Evolutionary conservation across 2,888 invertebrate genomes (phyloP), one percentile per base, ranked within the genome.

Genomic region (Ernsta delagoae): DNA sequence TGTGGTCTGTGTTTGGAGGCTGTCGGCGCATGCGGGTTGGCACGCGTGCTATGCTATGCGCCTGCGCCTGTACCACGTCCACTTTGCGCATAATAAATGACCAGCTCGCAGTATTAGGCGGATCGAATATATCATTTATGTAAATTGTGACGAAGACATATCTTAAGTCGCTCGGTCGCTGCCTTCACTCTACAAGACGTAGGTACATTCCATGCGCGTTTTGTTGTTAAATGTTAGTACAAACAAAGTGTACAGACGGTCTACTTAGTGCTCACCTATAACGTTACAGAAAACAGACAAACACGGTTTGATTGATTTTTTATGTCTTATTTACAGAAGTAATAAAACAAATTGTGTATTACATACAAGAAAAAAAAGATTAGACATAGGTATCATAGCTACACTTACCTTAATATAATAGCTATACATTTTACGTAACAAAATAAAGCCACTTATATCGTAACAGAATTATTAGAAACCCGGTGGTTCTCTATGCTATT

Each of bases 131-230:
- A 93, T 93, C 93, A 93, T 93, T 92, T 92, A 92, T 93, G 93
- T 93, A 92, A 92, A 93, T 92, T 90, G 81, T 92, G 93, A 93
- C 93, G 93, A 93, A 93, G 93, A 93, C 90, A 92, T 92, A 93
- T 93, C 89, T n/a, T 90, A 87, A 86, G 86, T 83, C 84, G 84
- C 83, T 80, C 79, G 78, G 75, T 75, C 81, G 83, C 82, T 85
- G 88, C 87, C 87, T 88, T 84, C 86, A 85, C 88, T 87, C 86
- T 85, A 87, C 90, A 89, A 87, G 89, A 88, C 86, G n/a, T n/a
- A n/a, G n/a, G 81, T 79, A 83, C 91, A 92, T 92, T 91, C 92
- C 90, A 78, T 81, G 83, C 82, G 79, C 80, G 80, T 79, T 83
- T 79, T 81, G 81, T 77, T 81, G 83, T 85, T 88, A 86, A 48